phyloP scores from a whole-genome alignment of 2,797 vertebrate species.

The Loriculus beryllinus region DNA sequence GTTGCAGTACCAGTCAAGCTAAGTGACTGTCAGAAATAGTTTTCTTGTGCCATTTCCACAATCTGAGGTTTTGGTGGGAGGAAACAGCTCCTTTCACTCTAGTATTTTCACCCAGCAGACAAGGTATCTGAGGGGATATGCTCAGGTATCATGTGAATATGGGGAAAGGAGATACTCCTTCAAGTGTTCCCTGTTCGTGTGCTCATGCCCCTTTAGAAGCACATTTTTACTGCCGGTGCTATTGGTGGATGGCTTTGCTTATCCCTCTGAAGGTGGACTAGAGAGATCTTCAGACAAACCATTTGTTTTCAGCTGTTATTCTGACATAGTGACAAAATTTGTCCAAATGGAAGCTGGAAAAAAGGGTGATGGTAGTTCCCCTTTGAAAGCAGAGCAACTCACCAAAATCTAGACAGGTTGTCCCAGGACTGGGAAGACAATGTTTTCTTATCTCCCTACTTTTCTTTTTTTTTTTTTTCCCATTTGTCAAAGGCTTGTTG shows the following conservation, averaged over 20 bases:
- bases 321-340: neutral
- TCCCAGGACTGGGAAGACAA: neutral
- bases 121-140: neutral
- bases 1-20: neutral
- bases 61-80: neutral
- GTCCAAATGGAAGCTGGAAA: neutral
- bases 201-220: neutral
- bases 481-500: neutral
- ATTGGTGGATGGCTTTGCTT: neutral
- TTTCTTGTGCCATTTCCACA: neutral
- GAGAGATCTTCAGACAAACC: neutral
- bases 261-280: neutral
- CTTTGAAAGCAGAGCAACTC: neutral
- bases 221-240: neutral
- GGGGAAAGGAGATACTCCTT: neutral
- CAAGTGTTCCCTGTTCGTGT: neutral
- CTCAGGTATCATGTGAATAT: neutral
- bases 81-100: neutral
- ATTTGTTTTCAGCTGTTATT: neutral
- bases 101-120: neutral
- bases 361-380: neutral
- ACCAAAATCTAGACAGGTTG: neutral
- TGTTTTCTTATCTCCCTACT: neutral
- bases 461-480: fast-evolving
- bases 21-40: neutral